Evolutionary conservation across 2,888 invertebrate genomes (phyloP), one percentile per base, ranked within the genome.

Genomic region (Ennomos erosarius): DNA sequence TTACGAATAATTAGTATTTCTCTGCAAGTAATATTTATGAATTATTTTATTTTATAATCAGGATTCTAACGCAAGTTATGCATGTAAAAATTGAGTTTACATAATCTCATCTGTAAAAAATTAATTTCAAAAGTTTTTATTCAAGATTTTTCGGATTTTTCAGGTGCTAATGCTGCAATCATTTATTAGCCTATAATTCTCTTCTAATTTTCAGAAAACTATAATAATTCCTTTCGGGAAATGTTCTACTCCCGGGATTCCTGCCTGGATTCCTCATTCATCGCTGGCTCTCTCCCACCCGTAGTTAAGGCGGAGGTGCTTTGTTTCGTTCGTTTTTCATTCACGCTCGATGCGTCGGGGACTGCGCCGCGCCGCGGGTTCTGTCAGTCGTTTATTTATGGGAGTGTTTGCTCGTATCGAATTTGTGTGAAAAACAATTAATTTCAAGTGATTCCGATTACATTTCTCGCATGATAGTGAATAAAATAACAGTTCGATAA

Each of bases 331-430:
- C 71, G 68, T 75, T 76, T 83, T 82, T 85, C 88, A 85, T 89
- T 90, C 88, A 87, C 89, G 88, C 86, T 88, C 85, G 80, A 87
- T 87, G 88, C 89, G 88, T 85, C 84, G 84, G 67, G 76, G 63
- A 59, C 62, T 76, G 76, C 73, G 81, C 69, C 76, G 83, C 70
- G 75, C 74, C 67, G 74, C 74, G 68, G 68, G 65, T 70, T 78
- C 73, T 79, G 81, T 79, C 77, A 79, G 76, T 73, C 71, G 78
- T 70, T 86, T 89, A 85, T 88, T 85, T 88, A 86, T 89, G 88
- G 88, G 84, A 87, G 83, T 85, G 82, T 75, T 81, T 78, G 80
- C 76, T 82, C 85, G 88, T 87, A 86, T 87, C 72, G 82, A 84
- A 85, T 86, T 85, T 80, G 84, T 86, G 85, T 86, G 83, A 74